These are phyloP conservation scores for Halichoeres trimaculatus DNA, from an alignment of 2,113 vertebrate genomes.

Conservation along the genomic window DNA sequence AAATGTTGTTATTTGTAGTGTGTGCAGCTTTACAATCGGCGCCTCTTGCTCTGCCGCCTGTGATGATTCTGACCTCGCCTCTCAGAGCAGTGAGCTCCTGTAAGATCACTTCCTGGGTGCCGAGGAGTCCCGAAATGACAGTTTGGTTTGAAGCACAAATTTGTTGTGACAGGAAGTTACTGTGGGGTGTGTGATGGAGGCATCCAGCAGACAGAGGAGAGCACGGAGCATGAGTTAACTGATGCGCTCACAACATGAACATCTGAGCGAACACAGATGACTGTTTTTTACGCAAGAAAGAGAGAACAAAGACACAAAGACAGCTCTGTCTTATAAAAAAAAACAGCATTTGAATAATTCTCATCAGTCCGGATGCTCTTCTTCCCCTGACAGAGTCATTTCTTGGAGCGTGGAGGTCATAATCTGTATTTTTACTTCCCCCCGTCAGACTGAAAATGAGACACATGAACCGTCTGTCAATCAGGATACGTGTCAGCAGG, in stretches of 20 bases:
- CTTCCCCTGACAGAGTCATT: slow-evolving; percentile 18
- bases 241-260: slow-evolving; percentile 5
- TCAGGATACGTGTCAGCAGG: slow-evolving; percentile 25
- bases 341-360: slow-evolving; percentile 41
- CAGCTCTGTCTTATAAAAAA: slow-evolving; percentile 40
- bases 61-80: background rate
- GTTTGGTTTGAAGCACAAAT: background rate
- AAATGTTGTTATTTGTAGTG: too few relatives aligned
- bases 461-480: slow-evolving; percentile 41
- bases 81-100: slow-evolving; percentile 6
- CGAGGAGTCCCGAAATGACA: slow-evolving; percentile 9
- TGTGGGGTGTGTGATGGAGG: slow-evolving; percentile 20
- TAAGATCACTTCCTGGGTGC: background rate
- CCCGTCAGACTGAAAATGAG: background rate
- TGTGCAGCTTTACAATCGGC: too few relatives aligned
- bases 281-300: background rate
- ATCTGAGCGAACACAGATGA: background rate
- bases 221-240: background rate
- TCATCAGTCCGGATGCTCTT: background rate
- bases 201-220: slow-evolving; percentile 21
- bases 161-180: slow-evolving; percentile 32
- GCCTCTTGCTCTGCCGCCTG: background rate
- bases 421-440: background rate
- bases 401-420: slow-evolving; percentile 1
- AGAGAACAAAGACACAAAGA: slow-evolving; percentile 17